phyloP scores from a whole-genome alignment of 2,113 vertebrate species.

The Ictidomys tridecemlineatus region DNA sequence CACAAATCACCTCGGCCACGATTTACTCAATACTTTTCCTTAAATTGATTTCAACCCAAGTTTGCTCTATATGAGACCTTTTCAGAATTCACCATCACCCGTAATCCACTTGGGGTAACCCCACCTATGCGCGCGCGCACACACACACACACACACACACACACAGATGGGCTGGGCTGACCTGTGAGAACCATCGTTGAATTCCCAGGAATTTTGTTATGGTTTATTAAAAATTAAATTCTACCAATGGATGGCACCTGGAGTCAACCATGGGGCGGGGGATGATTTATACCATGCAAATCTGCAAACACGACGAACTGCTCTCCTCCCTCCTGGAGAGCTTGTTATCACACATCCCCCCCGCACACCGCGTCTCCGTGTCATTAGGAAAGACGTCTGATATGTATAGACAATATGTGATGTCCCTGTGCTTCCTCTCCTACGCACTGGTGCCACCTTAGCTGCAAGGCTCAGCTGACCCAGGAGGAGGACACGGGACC shows the following conservation, averaged over 20 bases:
- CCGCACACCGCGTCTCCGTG: not conserved
- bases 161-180: fast-evolving
- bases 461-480: too few species aligned
- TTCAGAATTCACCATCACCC: not conserved
- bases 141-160: fast-evolving
- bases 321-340: not conserved
- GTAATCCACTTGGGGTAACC: too few species aligned
- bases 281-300: not conserved
- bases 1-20: not conserved
- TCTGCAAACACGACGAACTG: too few species aligned
- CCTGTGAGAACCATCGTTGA: fast-evolving
- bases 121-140: fast-evolving
- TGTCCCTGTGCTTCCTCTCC: not conserved
- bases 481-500: fast-evolving
- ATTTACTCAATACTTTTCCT: not conserved
- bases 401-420: not conserved
- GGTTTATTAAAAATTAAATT: not conserved
- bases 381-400: not conserved
- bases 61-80: not conserved
- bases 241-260: too few species aligned
- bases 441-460: not conserved
- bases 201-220: not conserved
- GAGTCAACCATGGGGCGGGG: fast-evolving
- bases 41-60: not conserved
- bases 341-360: not conserved